Base-by-base conservation (phyloP, 1,140 invertebrate species). In the Drosophila tristis region DNA sequence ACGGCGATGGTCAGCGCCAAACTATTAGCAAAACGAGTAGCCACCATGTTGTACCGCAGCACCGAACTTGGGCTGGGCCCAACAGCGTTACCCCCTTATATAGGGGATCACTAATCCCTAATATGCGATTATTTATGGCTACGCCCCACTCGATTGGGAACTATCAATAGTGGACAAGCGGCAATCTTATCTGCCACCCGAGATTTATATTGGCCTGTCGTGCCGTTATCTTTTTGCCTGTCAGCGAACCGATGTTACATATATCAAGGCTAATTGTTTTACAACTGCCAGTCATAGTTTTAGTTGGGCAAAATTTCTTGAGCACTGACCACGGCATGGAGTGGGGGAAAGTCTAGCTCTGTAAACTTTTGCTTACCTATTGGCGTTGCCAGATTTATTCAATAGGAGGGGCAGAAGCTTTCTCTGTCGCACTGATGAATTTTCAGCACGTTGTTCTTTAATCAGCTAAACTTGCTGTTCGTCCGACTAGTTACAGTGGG, bases 231-330 rank as follows among this genome's bases (percentile, higher is more conserved):
- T 63, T 39, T 48, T 65, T 58, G 58, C 4, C 13, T 15, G 23
- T n/a, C 29, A 25, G 16, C 31, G 16, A 23, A 42, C 31, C 29
- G 31, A 23, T 57, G 49, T 31, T 71, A 58, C 70, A 54, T 70
- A 58, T 71, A 54, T 70, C 65, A 70, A 11, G 70, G 65, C 13
- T 70, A 58, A 70, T 70, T 70, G 45, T 56, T 66, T 51, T 59
- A 47, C 26, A 20, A 44, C 44, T 39, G 4, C 9, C 9, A 4
- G 31, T 8, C 31, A 35, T 9, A 35, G 3, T 35, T 35, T 35
- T 35, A 3, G 3, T 35, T 8, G 9, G 31, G 9, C 8, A 8
- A 35, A 9, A 9, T 35, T 11, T 35, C 31, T 35, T 11, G 31
- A 20, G 26, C 6, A 6, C 26, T 29, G 29, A 29, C 29, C 29